Base-by-base conservation (phyloP, 2,797 vertebrate genomes). In the Sphenodon punctatus region DNA sequence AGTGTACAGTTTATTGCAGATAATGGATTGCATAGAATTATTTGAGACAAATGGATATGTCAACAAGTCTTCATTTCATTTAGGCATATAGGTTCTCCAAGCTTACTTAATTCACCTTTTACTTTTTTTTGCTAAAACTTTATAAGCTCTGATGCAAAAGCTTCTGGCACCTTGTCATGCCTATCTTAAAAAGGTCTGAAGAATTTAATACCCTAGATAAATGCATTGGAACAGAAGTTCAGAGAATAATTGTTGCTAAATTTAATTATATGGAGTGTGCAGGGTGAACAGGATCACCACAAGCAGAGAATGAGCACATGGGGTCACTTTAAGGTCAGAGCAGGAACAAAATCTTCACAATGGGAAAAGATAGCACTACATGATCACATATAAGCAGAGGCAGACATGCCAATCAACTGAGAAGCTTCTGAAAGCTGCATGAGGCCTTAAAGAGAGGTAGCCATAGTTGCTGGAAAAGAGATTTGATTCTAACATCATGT, bases 181-280 rank as follows among this genome's bases (percentile, higher is more conserved):
- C 64, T 53, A 71, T 5, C 16, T 2, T 36, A 8, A 58, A 75
- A 80, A 42, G 10, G 15, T 30, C 63, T 78, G 71, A 82, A 68
- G 45, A 80, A 4, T n/a, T 87, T 75, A 49, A 88, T 78, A 70
- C 65, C 12, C 11, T 72, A 84, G n/a, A 60, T 82, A 84, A 76
- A 41, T 58, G 1, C 69, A 49, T 88, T 87, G 75, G 43, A 76
- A 78, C 3, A 89, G 67, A 85, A 80, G 74, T 71, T 76, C 48
- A 67, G 41, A 55, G 14, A 34, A 42, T 80, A 88, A 84, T 20
- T 76, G 70, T 19, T 61, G 6, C 9, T 88, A 89, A 89, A 90
- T 89, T 92, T 75, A 92, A 82, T 89, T 93, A 87, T 0, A 1
- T 49, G 30, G 25, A 69, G 8, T 70, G 46, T 61, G 30, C 12